Conservation (phyloP, 2,888 invertebrate genomes). For the Seira musarum region DNA sequence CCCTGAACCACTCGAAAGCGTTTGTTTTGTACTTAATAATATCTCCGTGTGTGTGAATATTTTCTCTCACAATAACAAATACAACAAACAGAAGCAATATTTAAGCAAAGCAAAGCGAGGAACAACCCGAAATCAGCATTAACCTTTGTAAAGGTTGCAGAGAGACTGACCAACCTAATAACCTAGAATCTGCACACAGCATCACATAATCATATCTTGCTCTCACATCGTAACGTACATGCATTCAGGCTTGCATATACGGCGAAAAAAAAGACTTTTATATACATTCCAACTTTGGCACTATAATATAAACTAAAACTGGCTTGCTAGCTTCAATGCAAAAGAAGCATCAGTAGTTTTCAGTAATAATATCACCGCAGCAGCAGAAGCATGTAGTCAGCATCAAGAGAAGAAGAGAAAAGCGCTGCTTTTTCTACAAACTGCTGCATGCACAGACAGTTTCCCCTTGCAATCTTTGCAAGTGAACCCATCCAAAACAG, state of each 20-base stretch:
- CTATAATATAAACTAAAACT: slow-evolving; percentile 8
- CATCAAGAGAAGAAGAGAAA: slow-evolving; percentile 49
- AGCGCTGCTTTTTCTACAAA: slow-evolving; percentile 43
- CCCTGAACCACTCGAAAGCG: slow-evolving; percentile 56
- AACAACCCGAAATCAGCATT: slow-evolving; percentile 61
- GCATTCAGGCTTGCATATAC: background rate
- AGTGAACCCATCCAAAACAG: slow-evolving; percentile 59
- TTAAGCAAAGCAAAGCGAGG: slow-evolving; percentile 42
- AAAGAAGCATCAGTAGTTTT: background rate
- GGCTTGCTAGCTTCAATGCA: slow-evolving; percentile 16
- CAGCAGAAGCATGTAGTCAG: slow-evolving; percentile 22
- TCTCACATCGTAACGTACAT: slow-evolving; percentile 54
- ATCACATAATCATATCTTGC: slow-evolving; percentile 62
- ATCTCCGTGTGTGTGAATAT: slow-evolving; percentile 42
- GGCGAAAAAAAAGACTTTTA: slow-evolving; percentile 17
- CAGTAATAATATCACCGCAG: slow-evolving; percentile 6
- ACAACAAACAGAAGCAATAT: slow-evolving; percentile 5
- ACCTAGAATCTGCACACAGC: slow-evolving; percentile 66
- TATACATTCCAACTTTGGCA: slow-evolving; percentile 17
- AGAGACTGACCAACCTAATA: slow-evolving; percentile 69
- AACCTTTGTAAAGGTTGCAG: slow-evolving; percentile 67
- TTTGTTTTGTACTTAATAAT: slow-evolving; percentile 39
- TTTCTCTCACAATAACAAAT: slow-evolving; percentile 39
- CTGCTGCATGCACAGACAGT: slow-evolving; percentile 41
- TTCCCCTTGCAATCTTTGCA: slow-evolving; percentile 58